These are phyloP conservation scores for Echinometra lucunter DNA, from an alignment of 53 echinoderm and acorn worm genomes.

Conservation along the genomic window DNA sequence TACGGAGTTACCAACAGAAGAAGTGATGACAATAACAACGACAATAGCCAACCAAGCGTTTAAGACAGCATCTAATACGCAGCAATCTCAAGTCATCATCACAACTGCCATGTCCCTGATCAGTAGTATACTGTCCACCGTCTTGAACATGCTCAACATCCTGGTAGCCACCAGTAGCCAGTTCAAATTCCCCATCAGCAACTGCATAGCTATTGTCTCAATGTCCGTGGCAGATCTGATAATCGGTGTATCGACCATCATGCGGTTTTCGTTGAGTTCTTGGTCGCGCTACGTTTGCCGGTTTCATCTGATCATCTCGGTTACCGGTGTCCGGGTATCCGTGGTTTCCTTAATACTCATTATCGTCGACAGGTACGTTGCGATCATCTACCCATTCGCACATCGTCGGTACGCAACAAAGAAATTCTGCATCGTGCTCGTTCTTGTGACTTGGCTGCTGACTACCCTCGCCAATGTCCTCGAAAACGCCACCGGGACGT, in stretches of 20 bases:
- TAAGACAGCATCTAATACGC: not conserved
- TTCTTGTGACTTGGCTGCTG: not conserved
- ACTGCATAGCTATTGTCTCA: conserved; percentile 14
- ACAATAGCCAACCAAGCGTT: not conserved
- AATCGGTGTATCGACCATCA: not conserved
- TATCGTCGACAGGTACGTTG: conserved; percentile 55
- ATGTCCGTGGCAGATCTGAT: conserved; percentile 25
- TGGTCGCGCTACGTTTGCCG: not conserved
- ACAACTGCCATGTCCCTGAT: not conserved
- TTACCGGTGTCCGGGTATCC: conserved; percentile 39
- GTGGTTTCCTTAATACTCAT: conserved; percentile 39
- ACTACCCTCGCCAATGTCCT: not conserved
- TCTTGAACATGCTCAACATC: conserved; percentile 52
- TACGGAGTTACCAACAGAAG: not conserved
- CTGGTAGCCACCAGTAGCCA: conserved; percentile 12
- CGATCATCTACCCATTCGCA: not conserved
- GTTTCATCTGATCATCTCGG: not conserved
- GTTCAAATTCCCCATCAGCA: conserved; percentile 19
- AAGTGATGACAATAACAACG: not conserved
- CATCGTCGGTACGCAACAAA: conserved; percentile 26
- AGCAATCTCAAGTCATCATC: not conserved
- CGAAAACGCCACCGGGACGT: conserved; percentile 38
- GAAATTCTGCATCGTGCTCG: not conserved
- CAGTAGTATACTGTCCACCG: not conserved
- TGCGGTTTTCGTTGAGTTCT: not conserved